phyloP scores from a whole-genome alignment of 2,113 vertebrate species.

The Pagrus major region DNA sequence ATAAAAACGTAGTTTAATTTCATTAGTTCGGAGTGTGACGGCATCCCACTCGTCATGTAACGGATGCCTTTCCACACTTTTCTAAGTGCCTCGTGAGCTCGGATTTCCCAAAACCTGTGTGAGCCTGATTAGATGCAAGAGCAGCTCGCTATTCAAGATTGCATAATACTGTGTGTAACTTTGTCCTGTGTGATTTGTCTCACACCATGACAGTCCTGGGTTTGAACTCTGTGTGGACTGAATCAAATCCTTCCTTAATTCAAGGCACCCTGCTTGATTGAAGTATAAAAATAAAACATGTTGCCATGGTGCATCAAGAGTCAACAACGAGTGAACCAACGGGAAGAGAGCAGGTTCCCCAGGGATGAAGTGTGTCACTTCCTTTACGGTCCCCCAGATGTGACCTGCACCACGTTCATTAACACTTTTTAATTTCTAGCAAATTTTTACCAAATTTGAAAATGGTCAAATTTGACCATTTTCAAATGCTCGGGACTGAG shows the following conservation, averaged over 20 bases:
- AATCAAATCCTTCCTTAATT: not conserved
- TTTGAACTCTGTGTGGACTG: not conserved
- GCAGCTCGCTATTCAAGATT: not conserved
- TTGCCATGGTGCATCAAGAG: not conserved
- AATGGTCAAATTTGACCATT: not conserved
- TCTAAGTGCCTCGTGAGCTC: conserved; percentile 26
- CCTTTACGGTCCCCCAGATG: not conserved
- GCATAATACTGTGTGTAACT: not conserved
- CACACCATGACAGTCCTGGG: not conserved
- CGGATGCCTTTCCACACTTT: not conserved
- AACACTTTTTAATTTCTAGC: not conserved
- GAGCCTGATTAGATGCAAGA: conserved; percentile 4
- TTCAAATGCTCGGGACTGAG: not conserved
- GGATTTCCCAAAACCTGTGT: conserved; percentile 4
- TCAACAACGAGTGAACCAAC: too few species aligned
- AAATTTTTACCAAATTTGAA: not conserved
- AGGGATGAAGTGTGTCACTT: not conserved
- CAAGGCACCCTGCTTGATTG: not conserved
- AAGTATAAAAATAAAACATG: not conserved
- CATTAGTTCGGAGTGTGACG: conserved; percentile 32
- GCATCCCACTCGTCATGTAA: not conserved
- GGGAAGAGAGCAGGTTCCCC: not conserved
- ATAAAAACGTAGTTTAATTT: conserved; percentile 21
- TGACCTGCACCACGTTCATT: not conserved
- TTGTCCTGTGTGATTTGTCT: conserved; percentile 6